These are phyloP conservation scores for Zaprionus ghesquierei DNA, from an alignment of 1,140 invertebrate species.

Conservation along the genomic window DNA sequence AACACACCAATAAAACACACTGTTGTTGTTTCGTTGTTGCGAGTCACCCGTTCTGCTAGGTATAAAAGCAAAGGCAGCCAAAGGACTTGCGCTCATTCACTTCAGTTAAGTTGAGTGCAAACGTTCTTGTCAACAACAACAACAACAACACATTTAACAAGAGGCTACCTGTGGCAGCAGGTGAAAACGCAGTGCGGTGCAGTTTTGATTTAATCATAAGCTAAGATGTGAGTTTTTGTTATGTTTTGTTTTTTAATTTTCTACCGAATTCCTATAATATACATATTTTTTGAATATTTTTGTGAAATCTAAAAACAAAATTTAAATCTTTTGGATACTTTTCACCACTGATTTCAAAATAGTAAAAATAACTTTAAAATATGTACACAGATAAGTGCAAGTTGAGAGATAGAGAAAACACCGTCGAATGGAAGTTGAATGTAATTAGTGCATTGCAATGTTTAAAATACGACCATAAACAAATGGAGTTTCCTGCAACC, in stretches of 20 bases:
- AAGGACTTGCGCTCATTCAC: slow-evolving; percentile 57
- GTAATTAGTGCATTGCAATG: no score
- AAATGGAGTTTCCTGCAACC: no score
- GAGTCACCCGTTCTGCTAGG: slow-evolving; percentile 28
- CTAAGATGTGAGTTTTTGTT: slow-evolving; percentile 40
- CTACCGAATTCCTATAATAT: no score
- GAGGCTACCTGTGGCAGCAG: slow-evolving; percentile 47
- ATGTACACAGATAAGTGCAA: no score
- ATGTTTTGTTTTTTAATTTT: neutral
- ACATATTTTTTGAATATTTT: no score
- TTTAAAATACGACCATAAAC: no score
- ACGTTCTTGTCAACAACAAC: slow-evolving; percentile 35
- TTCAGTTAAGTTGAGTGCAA: slow-evolving; percentile 51
- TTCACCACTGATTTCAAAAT: no score
- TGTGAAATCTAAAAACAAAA: no score
- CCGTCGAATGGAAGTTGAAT: no score
- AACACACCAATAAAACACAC: slow-evolving; percentile 7
- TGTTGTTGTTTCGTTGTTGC: slow-evolving; percentile 18
- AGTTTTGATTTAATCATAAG: slow-evolving; percentile 12
- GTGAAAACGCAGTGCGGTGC: slow-evolving; percentile 30
- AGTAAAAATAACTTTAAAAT: no score
- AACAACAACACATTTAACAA: slow-evolving; percentile 14
- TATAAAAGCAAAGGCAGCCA: slow-evolving; percentile 51
- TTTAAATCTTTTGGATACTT: no score
- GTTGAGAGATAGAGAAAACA: no score